Conservation (phyloP, 2,888 invertebrate genomes). For the Oeneis ivallda region DNA sequence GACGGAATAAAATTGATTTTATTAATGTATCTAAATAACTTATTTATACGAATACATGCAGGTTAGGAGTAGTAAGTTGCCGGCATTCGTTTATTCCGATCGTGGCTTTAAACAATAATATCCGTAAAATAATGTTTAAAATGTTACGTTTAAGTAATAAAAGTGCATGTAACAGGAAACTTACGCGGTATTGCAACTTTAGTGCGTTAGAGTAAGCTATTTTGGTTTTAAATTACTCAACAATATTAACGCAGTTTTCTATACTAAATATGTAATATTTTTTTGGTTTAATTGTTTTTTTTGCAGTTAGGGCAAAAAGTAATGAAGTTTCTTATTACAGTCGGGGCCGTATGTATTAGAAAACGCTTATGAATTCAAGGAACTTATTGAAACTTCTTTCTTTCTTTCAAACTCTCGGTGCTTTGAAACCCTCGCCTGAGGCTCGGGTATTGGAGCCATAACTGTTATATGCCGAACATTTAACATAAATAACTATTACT, state of each 20-base stretch:
- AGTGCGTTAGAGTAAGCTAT: conserved; percentile 24
- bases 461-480: too few species aligned
- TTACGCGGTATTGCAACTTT: conserved; percentile 7
- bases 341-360: too few species aligned
- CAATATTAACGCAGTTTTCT: background rate
- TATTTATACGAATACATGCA: too few species aligned
- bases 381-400: too few species aligned
- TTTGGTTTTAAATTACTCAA: conserved; percentile 1
- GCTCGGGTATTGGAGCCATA: too few species aligned
- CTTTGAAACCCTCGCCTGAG: too few species aligned
- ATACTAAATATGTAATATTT: too few species aligned
- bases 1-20: conserved; percentile 16
- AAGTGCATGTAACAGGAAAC: background rate
- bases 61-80: background rate
- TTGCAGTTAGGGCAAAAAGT: too few species aligned
- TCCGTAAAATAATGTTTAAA: conserved; percentile 22
- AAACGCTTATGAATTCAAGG: too few species aligned
- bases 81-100: conserved; percentile 9
- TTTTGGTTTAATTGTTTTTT: too few species aligned
- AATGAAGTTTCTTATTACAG: too few species aligned
- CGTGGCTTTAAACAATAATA: conserved; percentile 1
- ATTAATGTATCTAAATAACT: conserved; percentile 27
- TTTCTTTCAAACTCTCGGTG: too few species aligned
- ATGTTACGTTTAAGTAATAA: conserved; percentile 14
- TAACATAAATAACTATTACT: background rate